phyloP scores from a whole-genome alignment of 1,140 invertebrate species.

The Hycleus phaleratus region DNA sequence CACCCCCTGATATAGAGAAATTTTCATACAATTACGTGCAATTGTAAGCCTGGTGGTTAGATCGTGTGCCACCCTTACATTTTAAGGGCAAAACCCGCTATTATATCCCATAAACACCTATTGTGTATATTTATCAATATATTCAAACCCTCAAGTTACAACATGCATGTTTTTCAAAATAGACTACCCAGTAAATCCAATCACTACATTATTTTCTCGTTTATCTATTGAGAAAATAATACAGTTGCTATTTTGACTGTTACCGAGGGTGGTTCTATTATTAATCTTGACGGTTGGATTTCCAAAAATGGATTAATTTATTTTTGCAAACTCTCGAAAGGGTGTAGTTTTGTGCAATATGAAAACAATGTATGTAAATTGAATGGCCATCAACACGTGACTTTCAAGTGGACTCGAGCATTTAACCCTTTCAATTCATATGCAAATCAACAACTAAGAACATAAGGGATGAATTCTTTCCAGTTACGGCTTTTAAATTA shows the following conservation, averaged over 20 bases:
- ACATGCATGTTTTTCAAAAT: slow-evolving; percentile 8
- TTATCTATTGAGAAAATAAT: slow-evolving; percentile 3
- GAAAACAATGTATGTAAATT: slow-evolving; percentile 11
- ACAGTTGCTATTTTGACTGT: slow-evolving; percentile 20
- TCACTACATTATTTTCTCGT: slow-evolving; percentile 23
- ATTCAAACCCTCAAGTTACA: slow-evolving; percentile 9
- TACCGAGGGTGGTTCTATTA: slow-evolving; percentile 13
- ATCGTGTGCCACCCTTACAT: slow-evolving; percentile 17
- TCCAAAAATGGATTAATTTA: too few relatives aligned
- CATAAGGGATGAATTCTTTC: background rate
- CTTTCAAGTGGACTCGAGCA: slow-evolving; percentile 13
- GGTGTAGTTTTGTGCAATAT: background rate
- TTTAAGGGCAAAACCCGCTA: slow-evolving; percentile 14
- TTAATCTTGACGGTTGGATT: too few relatives aligned
- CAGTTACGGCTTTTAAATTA: too few relatives aligned
- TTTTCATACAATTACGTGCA: slow-evolving; percentile 9
- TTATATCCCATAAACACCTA: slow-evolving; percentile 19
- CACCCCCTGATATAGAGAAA: background rate
- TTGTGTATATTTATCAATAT: background rate
- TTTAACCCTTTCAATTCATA: slow-evolving; percentile 15
- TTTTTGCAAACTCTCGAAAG: background rate
- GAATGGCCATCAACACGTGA: slow-evolving; percentile 16
- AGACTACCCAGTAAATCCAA: slow-evolving; percentile 11
- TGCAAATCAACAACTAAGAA: slow-evolving; percentile 8
- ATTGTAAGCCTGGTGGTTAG: slow-evolving; percentile 8